Percentiles rank a stretch among this genome's conserved stretches.
Conservation (phyloP, 2,888 invertebrate species). For the Heterodera filipjevi region DNA sequence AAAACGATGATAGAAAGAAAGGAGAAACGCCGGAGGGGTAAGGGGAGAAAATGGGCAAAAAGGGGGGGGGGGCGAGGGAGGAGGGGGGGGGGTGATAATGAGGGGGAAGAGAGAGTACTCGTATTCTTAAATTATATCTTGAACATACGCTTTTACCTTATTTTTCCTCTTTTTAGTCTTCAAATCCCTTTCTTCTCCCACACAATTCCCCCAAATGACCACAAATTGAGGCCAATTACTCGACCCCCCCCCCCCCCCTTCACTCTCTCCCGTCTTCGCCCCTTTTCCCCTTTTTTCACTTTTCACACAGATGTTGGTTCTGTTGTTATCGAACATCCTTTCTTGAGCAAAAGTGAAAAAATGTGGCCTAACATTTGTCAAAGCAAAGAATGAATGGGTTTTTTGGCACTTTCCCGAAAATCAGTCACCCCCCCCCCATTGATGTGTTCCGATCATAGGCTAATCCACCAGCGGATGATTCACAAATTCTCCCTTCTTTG, state of each 20-base stretch:
- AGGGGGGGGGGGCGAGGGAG: neutral
- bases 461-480: neutral
- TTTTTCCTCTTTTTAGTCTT: neutral
- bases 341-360: neutral
- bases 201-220: neutral
- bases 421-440: neutral
- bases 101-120: too few relatives aligned
- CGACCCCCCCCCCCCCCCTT: too few relatives aligned
- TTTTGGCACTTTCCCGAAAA: neutral
- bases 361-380: constrained; percentile 8
- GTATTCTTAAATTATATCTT: too few relatives aligned
- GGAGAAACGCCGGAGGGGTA: neutral
- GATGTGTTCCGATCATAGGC: neutral
- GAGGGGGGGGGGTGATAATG: too few relatives aligned
- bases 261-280: too few relatives aligned
- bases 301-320: constrained; percentile 11
- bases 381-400: neutral
- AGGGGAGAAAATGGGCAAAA: neutral
- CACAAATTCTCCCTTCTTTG: neutral
- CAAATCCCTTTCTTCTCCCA: neutral
- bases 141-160: too few relatives aligned
- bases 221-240: neutral
- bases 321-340: neutral
- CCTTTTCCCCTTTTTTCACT: neutral
- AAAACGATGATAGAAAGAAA: neutral